Evolutionary conservation across 2,797 vertebrate species (phyloP), one percentile per base, ranked within the genome.

Genomic region (Spinibarbus caldwelli): DNA sequence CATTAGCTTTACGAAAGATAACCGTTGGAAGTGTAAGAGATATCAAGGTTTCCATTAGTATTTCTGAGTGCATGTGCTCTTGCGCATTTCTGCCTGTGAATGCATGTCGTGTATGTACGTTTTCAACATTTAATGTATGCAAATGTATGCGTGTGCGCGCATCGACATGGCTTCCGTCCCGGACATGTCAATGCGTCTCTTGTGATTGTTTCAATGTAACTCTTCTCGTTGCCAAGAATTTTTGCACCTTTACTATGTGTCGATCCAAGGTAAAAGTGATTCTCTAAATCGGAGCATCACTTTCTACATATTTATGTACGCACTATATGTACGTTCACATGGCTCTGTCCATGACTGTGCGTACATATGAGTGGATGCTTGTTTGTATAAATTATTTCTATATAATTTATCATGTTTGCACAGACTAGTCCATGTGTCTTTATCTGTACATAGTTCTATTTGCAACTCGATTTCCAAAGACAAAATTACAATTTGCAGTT

Each of bases 391-490:
- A 95, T 95, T 94, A 95, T 95, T 95, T 94, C 87, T 91, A 93
- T 94, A 95, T 96, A 95, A 96, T 96, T 95, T 95, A 96, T 95
- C 93, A 93, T 92, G 89, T 93, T 93, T 95, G 93, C 94, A 95
- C 95, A 94, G 94, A 94, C 94, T 95, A 94, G 94, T 95, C 95
- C 95, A 96, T 95, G 95, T 96, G 95, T 96, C 95, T 96, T 96
- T 96, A 95, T 95, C 95, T 96, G 95, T 95, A 90, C 89, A 85
- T 89, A 87, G 89, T 83, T 89, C 83, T 90, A 82, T 38, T 86
- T 88, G 83, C 88, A 89, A 90, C 64, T 78, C 88, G 88, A 90
- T 89, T 89, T 86, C 68, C 43, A 68, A 82, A 45, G 62, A 59
- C 64, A 1, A 64, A 84, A 82, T 34, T 83, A 36, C 73, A 86